These are phyloP conservation scores for Anguilla rostrata DNA, from an alignment of 2,113 vertebrate species.

Conservation along the genomic window DNA sequence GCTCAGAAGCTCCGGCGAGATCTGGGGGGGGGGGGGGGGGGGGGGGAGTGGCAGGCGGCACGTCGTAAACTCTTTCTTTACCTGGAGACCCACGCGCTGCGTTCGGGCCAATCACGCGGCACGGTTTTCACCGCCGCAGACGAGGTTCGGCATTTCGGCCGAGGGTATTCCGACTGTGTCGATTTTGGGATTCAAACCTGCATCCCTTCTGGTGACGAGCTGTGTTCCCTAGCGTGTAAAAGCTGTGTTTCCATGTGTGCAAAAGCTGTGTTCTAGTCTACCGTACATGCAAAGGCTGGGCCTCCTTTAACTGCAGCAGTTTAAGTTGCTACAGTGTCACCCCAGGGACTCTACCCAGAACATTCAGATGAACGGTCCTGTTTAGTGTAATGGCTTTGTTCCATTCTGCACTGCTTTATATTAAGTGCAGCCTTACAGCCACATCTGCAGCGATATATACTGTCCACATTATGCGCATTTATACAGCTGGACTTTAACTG, in stretches of 20 bases:
- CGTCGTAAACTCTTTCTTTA: neutral
- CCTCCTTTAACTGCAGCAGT: too few species aligned
- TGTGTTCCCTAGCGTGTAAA: too few species aligned
- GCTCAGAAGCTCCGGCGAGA: slow-evolving; percentile 95
- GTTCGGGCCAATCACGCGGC: too few species aligned
- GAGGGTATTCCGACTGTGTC: too few species aligned
- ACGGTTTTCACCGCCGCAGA: too few species aligned
- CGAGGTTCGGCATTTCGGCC: too few species aligned
- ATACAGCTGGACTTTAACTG: neutral
- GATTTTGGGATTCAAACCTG: neutral
- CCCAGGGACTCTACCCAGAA: too few species aligned
- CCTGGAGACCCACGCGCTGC: too few species aligned
- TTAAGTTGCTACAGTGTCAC: too few species aligned
- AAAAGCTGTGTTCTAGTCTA: too few species aligned
- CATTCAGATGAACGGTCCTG: neutral
- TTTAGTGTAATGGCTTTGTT: neutral
- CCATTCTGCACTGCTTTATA: neutral
- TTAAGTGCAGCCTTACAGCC: neutral
- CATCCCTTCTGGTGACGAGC: neutral
- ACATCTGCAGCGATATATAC: neutral
- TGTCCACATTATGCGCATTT: neutral
- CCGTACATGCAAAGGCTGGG: too few species aligned
- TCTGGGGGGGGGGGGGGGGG: slow-evolving; percentile 62
- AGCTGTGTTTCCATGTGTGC: too few species aligned
- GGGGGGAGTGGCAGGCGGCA: neutral